Conservation (phyloP, 2,797 vertebrate genomes). For the Alcedo atthis region DNA sequence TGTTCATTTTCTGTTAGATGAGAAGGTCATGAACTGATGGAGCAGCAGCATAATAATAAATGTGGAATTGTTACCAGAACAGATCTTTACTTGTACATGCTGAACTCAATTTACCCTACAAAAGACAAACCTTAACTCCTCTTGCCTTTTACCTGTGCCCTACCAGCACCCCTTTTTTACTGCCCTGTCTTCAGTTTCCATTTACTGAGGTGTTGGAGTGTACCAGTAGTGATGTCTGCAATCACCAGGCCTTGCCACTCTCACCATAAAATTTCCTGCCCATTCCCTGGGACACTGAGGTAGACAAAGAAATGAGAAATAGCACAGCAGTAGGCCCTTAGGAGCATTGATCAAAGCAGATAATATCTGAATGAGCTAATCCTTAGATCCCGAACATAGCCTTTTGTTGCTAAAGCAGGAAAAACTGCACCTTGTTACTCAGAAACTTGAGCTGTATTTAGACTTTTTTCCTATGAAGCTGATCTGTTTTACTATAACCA, state of each 20-base stretch:
- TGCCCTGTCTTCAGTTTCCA: neutral
- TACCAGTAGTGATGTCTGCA: neutral
- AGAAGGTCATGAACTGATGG: neutral
- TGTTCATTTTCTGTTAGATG: neutral
- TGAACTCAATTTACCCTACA: neutral
- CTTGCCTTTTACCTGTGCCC: neutral
- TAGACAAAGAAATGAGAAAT: neutral
- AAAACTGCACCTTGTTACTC: neutral
- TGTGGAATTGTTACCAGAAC: neutral
- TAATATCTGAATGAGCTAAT: neutral
- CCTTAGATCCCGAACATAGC: neutral
- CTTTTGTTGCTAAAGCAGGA: neutral
- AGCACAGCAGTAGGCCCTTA: neutral
- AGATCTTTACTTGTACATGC: neutral
- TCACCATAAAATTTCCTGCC: neutral
- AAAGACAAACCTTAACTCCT: neutral
- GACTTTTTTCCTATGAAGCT: neutral
- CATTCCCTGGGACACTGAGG: neutral
- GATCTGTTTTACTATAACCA: neutral
- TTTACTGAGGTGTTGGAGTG: neutral
- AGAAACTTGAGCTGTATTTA: conserved; percentile 1
- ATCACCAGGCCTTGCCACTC: neutral
- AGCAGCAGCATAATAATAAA: neutral
- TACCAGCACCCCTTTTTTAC: neutral
- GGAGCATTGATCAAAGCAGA: neutral